Percentiles rank a stretch among this genome's conserved stretches.
phyloP scores from a whole-genome alignment of 2,888 invertebrate species.

The Cheilosia pagana region DNA sequence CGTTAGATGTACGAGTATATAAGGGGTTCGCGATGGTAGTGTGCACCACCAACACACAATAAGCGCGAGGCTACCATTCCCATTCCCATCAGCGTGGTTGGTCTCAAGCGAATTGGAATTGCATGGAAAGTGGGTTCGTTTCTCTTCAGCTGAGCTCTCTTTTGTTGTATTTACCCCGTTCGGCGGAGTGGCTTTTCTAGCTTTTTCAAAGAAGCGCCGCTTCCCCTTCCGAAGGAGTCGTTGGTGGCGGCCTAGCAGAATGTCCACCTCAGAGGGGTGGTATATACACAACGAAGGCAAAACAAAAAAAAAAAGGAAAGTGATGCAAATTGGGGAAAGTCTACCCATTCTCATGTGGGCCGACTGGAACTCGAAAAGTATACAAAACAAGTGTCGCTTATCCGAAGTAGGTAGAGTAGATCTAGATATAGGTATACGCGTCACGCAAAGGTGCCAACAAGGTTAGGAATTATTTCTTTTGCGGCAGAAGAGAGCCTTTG shows the following conservation, averaged over 20 bases:
- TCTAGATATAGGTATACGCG: slow-evolving; percentile 33
- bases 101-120: slow-evolving; percentile 71
- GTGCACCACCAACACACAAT: slow-evolving; percentile 53
- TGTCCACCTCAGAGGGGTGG: slow-evolving; percentile 18
- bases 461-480: slow-evolving; percentile 28
- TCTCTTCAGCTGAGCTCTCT: slow-evolving; percentile 77
- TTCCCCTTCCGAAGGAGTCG: slow-evolving; percentile 36
- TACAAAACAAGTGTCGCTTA: slow-evolving; percentile 63
- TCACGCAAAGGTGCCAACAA: slow-evolving; percentile 40
- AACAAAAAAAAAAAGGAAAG: slow-evolving; percentile 54
- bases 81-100: slow-evolving; percentile 43
- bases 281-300: not conserved
- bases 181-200: slow-evolving; percentile 26
- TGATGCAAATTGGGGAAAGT: slow-evolving; percentile 66
- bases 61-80: slow-evolving; percentile 2
- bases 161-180: slow-evolving; percentile 34
- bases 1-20: slow-evolving; percentile 35
- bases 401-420: not conserved
- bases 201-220: not conserved
- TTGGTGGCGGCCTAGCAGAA: not conserved
- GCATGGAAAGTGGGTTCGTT: slow-evolving; percentile 38
- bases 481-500: slow-evolving; percentile 19
- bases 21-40: slow-evolving; percentile 27
- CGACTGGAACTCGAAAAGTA: slow-evolving; percentile 57
- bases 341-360: slow-evolving; percentile 35